Percentiles rank a stretch among this genome's conserved stretches.
These are phyloP conservation scores for Cyrtodaria siliqua DNA, from an alignment of 2,888 invertebrate genomes.

Conservation along the genomic window DNA sequence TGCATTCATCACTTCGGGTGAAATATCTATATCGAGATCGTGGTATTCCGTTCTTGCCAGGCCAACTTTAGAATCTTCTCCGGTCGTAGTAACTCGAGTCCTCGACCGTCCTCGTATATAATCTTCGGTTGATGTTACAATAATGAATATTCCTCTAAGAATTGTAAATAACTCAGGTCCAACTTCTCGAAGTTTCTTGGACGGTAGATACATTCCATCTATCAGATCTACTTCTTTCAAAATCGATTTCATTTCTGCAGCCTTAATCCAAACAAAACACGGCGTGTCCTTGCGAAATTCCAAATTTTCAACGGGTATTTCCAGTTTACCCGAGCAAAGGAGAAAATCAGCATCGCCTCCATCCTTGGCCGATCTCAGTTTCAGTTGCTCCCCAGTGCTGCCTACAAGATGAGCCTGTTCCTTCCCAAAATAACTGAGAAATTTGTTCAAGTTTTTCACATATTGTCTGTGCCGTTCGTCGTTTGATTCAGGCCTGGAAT, in stretches of 20 bases:
- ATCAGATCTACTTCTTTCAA: constrained; percentile 9
- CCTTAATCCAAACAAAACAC: constrained; percentile 57
- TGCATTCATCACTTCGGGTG: not conserved
- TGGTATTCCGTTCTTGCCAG: constrained; percentile 37
- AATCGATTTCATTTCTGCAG: constrained; percentile 10
- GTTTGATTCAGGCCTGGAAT: constrained; percentile 31
- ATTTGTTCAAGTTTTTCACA: constrained; percentile 35
- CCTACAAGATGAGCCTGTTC: constrained; percentile 49
- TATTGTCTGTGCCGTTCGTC: constrained; percentile 37
- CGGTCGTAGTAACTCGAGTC: constrained; percentile 29
- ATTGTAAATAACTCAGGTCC: constrained; percentile 49
- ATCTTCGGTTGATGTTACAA: constrained; percentile 24
- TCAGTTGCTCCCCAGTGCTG: constrained; percentile 58
- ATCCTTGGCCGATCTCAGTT: constrained; percentile 50
- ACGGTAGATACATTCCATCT: constrained; percentile 31
- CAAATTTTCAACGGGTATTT: constrained; percentile 50
- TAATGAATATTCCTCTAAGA: constrained; percentile 40
- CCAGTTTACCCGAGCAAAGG: constrained; percentile 45
- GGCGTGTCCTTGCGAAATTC: constrained; percentile 49
- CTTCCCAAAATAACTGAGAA: constrained; percentile 38
- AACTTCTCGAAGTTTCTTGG: constrained; percentile 29
- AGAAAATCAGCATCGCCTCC: constrained; percentile 66
- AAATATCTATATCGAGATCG: constrained; percentile 11
- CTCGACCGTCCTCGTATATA: constrained; percentile 32
- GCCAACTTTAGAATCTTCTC: constrained; percentile 46